Percentiles rank a stretch among this genome's conserved stretches.
Evolutionary conservation across 2,888 invertebrate genomes (phyloP).

Genomic region (Aproaerema taeniolella): DNA sequence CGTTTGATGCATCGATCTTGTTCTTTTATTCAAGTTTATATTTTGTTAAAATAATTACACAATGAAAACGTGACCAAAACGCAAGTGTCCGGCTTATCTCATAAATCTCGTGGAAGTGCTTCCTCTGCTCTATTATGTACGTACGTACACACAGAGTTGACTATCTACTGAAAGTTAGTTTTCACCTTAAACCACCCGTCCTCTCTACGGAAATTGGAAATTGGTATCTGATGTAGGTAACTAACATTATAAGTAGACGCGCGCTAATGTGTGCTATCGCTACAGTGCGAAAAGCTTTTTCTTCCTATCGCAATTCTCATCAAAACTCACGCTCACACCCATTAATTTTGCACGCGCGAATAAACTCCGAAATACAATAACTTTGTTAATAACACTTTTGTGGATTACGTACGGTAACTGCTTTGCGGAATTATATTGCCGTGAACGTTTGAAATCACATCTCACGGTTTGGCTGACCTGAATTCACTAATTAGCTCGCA

Average conservation of each 20-base stretch:
- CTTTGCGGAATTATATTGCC: not conserved
- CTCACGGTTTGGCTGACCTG: conserved; percentile 3
- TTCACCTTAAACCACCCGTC: not conserved
- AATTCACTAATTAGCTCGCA: conserved; percentile 5
- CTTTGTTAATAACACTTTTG: conserved; percentile 35
- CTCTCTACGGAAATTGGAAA: conserved; percentile 32
- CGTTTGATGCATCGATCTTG: too few species aligned
- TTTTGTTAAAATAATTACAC: too few species aligned
- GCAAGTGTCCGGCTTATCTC: conserved; percentile 13
- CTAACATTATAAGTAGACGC: conserved; percentile 5
- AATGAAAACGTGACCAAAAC: conserved; percentile 31
- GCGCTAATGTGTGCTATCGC: conserved; percentile 14
- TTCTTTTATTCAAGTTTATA: too few species aligned
- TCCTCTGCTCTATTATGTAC: conserved; percentile 5
- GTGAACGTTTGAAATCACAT: not conserved
- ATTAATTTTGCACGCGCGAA: conserved; percentile 40
- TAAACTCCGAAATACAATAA: conserved; percentile 37
- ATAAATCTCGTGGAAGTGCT: conserved; percentile 14
- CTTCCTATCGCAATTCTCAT: conserved; percentile 33
- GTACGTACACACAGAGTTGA: conserved; percentile 4
- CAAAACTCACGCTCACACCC: conserved; percentile 30
- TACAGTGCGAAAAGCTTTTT: conserved; percentile 24
- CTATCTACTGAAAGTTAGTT: conserved; percentile 11
- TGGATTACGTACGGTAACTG: conserved; percentile 18
- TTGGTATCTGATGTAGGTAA: conserved; percentile 13